Evolutionary conservation across 92 coral and sea anemone genomes (phyloP), one percentile per base, ranked within the genome.

Genomic region (Bergia sp.): DNA sequence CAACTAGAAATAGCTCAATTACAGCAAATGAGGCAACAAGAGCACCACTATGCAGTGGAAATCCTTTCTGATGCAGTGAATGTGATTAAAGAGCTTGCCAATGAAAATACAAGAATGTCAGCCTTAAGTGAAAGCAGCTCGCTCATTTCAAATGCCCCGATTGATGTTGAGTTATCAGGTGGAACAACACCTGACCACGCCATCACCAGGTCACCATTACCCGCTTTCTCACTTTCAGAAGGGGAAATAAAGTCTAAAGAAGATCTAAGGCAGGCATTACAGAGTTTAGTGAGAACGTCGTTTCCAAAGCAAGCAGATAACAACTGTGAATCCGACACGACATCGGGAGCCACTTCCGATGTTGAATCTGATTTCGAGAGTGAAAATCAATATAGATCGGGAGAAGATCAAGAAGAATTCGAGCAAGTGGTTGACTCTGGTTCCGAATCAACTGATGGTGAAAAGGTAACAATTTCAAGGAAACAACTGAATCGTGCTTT

Each of bases 271-370:
- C 85, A 50, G 82, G 98, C 98, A 4, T 76, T 95, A 18, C 93
- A 93, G 15, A 73, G 81, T 50, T 93, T 95, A 37, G 82, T 95
- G 13, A 92, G 82, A 13, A 49, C 58, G 16, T 79, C 86, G 12
- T 73, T 95, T 18, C 50, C 85, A 15, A 86, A 90, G 9, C 88
- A 93, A 21, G 90, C 86, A 43, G 89, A 86, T 15, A 40, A 87
- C 15, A 79, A 47, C 6, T 89, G 77, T 65, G 92, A 93, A 21
- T 93, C 94, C 3, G 96, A 95, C 69, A 78, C 95, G 38, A 92
- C 96, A 1, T 95, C 98, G 41, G 98, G 96, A 7, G 96, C 96
- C 36, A 90, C 93, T 80, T 95, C 98, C 12, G 98, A 95, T 82
- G 77, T 95, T 20, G 98, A 95, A 44, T 93, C 95, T 40, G 87